phyloP scores from a whole-genome alignment of 2,888 invertebrate species.

The Dexiosoma caninum region DNA sequence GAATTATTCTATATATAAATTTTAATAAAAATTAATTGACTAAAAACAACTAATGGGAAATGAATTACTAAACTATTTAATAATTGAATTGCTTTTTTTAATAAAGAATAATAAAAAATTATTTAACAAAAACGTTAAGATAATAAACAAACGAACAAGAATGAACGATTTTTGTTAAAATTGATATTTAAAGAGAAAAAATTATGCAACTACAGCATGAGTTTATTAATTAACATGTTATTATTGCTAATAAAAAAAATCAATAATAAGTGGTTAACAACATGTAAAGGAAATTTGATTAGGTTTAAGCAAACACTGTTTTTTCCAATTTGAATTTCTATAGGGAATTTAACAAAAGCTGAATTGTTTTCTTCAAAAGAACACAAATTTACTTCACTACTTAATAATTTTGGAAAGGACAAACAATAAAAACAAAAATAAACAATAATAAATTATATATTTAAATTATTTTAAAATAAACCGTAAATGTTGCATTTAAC shows the following conservation, averaged over 20 bases:
- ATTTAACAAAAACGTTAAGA: slow-evolving; percentile 49
- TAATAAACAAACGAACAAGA: slow-evolving; percentile 50
- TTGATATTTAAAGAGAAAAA: slow-evolving; percentile 1
- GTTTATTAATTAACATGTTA: slow-evolving; percentile 26
- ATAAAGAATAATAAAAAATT: background rate
- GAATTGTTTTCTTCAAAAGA: slow-evolving; percentile 46
- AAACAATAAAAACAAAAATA: background rate
- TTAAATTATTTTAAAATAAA: slow-evolving; percentile 55
- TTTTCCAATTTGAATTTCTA: slow-evolving; percentile 54
- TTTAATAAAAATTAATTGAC: slow-evolving; percentile 8
- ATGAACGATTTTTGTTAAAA: slow-evolving; percentile 39
- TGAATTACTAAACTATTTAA: slow-evolving; percentile 36
- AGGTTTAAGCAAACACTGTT: slow-evolving; percentile 65
- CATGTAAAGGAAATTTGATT: slow-evolving; percentile 54
- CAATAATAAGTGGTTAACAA: slow-evolving; percentile 39
- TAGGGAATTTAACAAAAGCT: slow-evolving; percentile 63
- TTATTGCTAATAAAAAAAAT: slow-evolving; percentile 58
- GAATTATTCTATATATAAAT: slow-evolving; percentile 1
- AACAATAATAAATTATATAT: background rate
- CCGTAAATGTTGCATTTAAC: slow-evolving; percentile 70
- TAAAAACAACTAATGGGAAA: slow-evolving; percentile 45
- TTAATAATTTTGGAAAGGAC: background rate
- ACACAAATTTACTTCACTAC: slow-evolving; percentile 39
- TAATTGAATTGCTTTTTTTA: slow-evolving; percentile 9
- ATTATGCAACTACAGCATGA: slow-evolving; percentile 57